These are phyloP conservation scores for Lingula anatina DNA, from an alignment of 2,888 invertebrate species.

Conservation along the genomic window DNA sequence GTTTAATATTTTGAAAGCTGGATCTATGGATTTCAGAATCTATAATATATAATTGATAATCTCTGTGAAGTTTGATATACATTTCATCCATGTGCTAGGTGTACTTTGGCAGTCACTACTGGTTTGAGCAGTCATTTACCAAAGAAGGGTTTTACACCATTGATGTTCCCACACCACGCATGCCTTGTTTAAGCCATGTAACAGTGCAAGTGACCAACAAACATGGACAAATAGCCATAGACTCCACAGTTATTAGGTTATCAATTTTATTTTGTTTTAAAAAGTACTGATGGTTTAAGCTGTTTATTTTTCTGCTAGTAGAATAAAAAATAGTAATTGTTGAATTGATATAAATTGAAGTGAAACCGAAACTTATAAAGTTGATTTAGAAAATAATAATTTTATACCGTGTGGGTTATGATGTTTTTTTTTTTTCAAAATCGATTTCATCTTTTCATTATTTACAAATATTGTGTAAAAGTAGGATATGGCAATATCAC, in stretches of 20 bases:
- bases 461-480: too few relatives aligned
- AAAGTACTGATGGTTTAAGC: background rate
- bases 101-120: conserved; percentile 26
- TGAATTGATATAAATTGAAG: too few relatives aligned
- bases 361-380: too few relatives aligned
- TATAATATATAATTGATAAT: background rate
- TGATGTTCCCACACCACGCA: conserved; percentile 18
- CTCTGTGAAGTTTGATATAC: background rate
- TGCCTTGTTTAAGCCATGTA: conserved; percentile 32
- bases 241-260: conserved; percentile 25
- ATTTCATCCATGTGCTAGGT: conserved; percentile 16
- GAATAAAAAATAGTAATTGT: too few relatives aligned
- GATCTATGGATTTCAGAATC: background rate
- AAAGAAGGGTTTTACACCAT: conserved; percentile 20
- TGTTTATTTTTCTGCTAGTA: too few relatives aligned
- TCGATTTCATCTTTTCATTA: conserved; percentile 7
- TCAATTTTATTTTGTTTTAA: background rate
- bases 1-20: background rate
- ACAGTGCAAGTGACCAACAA: conserved; percentile 28
- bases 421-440: too few relatives aligned
- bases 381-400: too few relatives aligned
- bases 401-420: too few relatives aligned
- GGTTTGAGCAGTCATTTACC: conserved; percentile 13
- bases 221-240: conserved; percentile 25
- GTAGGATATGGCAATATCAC: too few relatives aligned